A percentile compares a stretch with the other conserved stretches of the same genome.
These are phyloP conservation scores for Halocynthia aurantium DNA, from an alignment of 23 tunicate genomes.

Conservation along the genomic window DNA sequence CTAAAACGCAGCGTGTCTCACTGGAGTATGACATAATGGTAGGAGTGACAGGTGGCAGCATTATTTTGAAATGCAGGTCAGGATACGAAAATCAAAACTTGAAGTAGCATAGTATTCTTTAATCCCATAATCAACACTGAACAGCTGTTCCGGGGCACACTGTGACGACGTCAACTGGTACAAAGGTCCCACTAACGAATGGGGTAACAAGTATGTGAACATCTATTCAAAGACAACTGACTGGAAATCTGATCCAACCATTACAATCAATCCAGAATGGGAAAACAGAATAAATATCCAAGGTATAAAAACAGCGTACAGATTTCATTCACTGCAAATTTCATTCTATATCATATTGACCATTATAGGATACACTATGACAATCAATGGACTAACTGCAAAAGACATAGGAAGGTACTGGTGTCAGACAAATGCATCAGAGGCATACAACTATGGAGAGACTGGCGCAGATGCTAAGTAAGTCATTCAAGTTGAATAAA, in stretches of 20 bases:
- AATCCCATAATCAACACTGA: not conserved
- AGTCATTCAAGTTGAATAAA: not conserved
- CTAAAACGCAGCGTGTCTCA: slow-evolving; percentile 28
- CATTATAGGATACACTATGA: slow-evolving; percentile 34
- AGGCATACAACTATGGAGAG: slow-evolving; percentile 34
- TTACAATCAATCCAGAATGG: slow-evolving; percentile 39
- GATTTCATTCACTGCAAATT: not conserved
- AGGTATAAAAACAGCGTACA: slow-evolving; percentile 13
- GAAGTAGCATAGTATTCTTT: slow-evolving; percentile 1
- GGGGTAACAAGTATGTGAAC: slow-evolving; percentile 7
- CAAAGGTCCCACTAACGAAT: slow-evolving; percentile 56
- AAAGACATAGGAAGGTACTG: slow-evolving; percentile 64
- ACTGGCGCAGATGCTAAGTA: slow-evolving; percentile 47
- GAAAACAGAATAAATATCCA: slow-evolving; percentile 17
- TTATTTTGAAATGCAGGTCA: slow-evolving; percentile 48
- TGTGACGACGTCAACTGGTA: slow-evolving; percentile 80
- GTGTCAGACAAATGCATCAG: slow-evolving; percentile 46
- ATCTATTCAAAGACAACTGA: slow-evolving; percentile 18
- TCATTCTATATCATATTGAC: not conserved
- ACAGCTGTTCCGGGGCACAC: slow-evolving; percentile 28
- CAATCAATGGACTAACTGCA: slow-evolving; percentile 4
- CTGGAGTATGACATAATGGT: slow-evolving; percentile 11
- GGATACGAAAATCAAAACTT: not conserved
- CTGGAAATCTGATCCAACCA: slow-evolving; percentile 25
- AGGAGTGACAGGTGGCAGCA: slow-evolving; percentile 11